Evolutionary conservation across 2,113 vertebrate genomes (phyloP), one percentile per base, ranked within the genome.

Genomic region (Cephalopholis sonnerati): DNA sequence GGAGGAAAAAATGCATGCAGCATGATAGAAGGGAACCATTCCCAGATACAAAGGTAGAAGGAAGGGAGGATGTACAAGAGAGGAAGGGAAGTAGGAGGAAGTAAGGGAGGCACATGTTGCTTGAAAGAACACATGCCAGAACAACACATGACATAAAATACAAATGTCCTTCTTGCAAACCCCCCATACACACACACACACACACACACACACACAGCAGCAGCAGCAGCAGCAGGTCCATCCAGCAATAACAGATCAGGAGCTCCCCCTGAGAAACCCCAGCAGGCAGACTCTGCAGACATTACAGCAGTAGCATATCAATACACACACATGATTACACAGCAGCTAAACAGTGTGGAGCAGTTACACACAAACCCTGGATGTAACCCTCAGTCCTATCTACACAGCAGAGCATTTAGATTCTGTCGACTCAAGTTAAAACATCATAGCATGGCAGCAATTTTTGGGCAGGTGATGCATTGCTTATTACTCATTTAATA

Each of bases 301-400:
- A 72, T 65, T 54, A 48, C 78, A 65, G 39, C 54, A 74, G 69
- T 15, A 63, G 76, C 63, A 68, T 74, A 63, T 55, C 57, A 79
- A 48, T 25, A 70, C n/a, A 63, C 41, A 72, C 69, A 58, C 55
- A 70, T 32, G 25, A 18, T 55, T 39, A 55, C 51, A 55, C n/a
- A 17, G 27, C 20, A n/a, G 5, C 27, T 22, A 36, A 69, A n/a
- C 11, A 55, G 22, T 12, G 5, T 55, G 4, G 54, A 24, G 11
- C 46, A 44, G 41, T 12, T 4, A 54, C 48, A 44, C 11, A 44
- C 41, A 44, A 54, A 54, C n/a, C n/a, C n/a, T n/a, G n/a, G n/a
- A n/a, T n/a, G n/a, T n/a, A n/a, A n/a, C 54, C 54, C 9, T 55
- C 22, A 24, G 54, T 13, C 54, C 7, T 20, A 54, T 54, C 16